Base-by-base conservation (phyloP, 2,797 vertebrate genomes). In the Pipistrellus pygmaeus region DNA sequence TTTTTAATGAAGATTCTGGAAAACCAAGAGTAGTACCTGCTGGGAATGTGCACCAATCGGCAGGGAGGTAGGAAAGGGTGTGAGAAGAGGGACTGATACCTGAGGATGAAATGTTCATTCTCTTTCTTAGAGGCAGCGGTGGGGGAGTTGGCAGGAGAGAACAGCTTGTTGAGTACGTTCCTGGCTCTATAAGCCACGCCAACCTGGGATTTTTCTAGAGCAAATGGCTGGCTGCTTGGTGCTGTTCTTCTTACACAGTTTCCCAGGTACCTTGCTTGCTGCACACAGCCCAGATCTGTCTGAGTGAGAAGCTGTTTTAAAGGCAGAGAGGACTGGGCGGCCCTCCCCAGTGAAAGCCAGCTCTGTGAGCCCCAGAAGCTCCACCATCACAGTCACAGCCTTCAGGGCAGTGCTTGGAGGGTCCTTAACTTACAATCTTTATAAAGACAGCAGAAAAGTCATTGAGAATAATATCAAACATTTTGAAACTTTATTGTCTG, bases 1-100 rank as follows among this genome's bases (percentile, higher is more conserved):
- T 81, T 64, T 81, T 93, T 20, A 88, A 92, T 64, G 64, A 53
- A 55, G 20, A 55, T 51, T 91, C 92, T 91, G 8, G 25, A 91
- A 92, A 90, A n/a, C 21, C 25, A 80, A 15, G 23, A 14, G 32
- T 57, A 51, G 53, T 53, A 53, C 18, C 8, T 55, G 53, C 23
- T 55, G 53, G 8, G 23, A 55, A 55, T 25, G 18, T 46, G 6
- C 68, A n/a, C n/a, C 13, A 51, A 21, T 82, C 78, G 1, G 0
- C 8, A 1, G 27, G 23, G 7, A 44, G 27, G 4, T n/a, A 44
- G 57, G 32, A 84, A 77, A 57, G 21, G 0, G 2, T 78, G 21
- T 55, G n/a, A 78, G 35, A 88, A 81, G 44, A 92, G 27, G 9
- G 13, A 23, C 7, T 38, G 66, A 83, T 44, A 15, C 27, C 68